Evolutionary conservation across 2,888 invertebrate genomes (phyloP), one percentile per base, ranked within the genome.

Genomic region (Apomyelois bistriatella): DNA sequence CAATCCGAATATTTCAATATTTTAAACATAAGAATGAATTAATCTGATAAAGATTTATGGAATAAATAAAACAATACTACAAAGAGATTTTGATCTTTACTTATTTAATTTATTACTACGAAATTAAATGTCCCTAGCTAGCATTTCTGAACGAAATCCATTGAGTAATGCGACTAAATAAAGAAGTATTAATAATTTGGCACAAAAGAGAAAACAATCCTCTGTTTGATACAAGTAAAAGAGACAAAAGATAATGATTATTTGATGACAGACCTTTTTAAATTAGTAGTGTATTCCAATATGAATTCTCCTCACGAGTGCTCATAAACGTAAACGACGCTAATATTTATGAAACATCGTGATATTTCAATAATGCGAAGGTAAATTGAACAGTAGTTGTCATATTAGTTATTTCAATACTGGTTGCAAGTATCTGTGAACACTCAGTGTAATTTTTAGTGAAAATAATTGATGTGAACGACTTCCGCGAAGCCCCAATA

Each of bases 241-340:
- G 64, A 65, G 69, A 60, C 7, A 50, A 47, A 57, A 54, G 3
- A 13, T 35, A n/a, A 50, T 61, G 60, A 56, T 61, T 58, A 58
- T 59, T 58, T 60, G 47, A 43, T 59, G 35, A 53, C 7, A 49
- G 13, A 32, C 35, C 10, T 59, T 58, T 68, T 62, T 1, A 57
- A 61, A 56, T 72, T 66, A 1, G 42, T 28, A 35, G 68, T 37
- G 36, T 77, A 59, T 52, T 64, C 68, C 68, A 74, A 76, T 65
- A 79, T 76, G 74, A 80, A 79, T 76, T 72, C 74, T 79, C 75
- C 74, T 72, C 72, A 71, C 72, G 74, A 72, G 80, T 72, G 69
- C 22, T 22, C 22, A 5, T 22, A 5, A 66, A 70, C 62, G 64
- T 66, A 62, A 74, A 71, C 78, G 83, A 85, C 82, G 84, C 84